A percentile compares a stretch with the other conserved stretches of the same genome.
Evolutionary conservation across 2,113 vertebrate species (phyloP).

Genomic region (Cepphus grylle): DNA sequence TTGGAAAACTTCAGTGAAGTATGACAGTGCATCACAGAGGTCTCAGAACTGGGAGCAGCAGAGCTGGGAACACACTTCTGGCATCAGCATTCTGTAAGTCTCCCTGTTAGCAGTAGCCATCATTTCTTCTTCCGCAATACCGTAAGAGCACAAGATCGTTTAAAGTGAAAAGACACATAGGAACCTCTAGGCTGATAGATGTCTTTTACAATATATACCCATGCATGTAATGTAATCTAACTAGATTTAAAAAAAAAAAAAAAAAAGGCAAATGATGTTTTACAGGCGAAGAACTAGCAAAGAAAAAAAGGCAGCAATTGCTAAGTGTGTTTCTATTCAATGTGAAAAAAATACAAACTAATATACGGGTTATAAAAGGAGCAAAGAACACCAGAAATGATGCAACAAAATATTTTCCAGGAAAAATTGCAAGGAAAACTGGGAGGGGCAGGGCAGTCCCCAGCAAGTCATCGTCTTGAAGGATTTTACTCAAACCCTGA

Average conservation of each 20-base stretch:
- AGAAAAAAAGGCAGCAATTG: not conserved
- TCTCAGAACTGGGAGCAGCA: not conserved
- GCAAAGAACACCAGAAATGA: not conserved
- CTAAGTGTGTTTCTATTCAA: not conserved
- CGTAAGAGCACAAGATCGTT: not conserved
- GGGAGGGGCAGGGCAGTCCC: fast-evolving
- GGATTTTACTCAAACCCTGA: not conserved
- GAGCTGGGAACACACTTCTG: not conserved
- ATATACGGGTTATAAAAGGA: not conserved
- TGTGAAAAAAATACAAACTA: not conserved
- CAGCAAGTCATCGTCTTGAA: not conserved
- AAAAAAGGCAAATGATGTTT: not conserved
- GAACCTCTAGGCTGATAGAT: not conserved
- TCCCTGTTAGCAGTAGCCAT: not conserved
- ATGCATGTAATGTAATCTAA: not conserved
- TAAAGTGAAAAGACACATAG: not conserved
- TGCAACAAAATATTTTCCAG: not conserved
- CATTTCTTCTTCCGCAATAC: not conserved
- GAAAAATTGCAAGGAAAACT: not conserved
- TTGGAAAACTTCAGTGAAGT: not conserved
- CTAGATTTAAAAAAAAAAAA: not conserved
- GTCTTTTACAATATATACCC: not conserved
- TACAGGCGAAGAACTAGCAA: not conserved
- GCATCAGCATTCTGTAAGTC: not conserved
- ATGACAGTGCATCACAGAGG: not conserved